phyloP scores from a whole-genome alignment of 2,797 vertebrate species.

The Sebastes nivosus region DNA sequence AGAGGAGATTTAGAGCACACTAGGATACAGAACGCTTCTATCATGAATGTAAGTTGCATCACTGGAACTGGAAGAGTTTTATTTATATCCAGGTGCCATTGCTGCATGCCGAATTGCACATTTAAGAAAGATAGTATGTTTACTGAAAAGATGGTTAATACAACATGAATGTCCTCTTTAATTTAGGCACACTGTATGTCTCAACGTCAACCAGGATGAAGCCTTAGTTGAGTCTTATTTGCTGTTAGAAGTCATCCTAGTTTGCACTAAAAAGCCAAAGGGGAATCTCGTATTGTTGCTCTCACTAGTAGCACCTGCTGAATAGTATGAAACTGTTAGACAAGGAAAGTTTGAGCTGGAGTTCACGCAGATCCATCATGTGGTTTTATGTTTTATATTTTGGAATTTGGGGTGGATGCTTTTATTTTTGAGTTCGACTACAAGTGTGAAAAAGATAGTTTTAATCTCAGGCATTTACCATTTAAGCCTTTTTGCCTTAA shows the following conservation, averaged over 20 bases:
- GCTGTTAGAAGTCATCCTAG: conserved; percentile 24
- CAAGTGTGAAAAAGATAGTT: not conserved
- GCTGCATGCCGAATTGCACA: conserved; percentile 69
- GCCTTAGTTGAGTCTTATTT: conserved; percentile 25
- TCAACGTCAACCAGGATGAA: conserved; percentile 23
- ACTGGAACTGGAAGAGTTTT: conserved; percentile 39
- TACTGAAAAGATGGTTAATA: conserved; percentile 1
- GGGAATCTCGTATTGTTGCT: conserved; percentile 16
- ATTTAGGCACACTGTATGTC: conserved; percentile 1
- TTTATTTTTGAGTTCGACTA: not conserved
- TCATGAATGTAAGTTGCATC: conserved; percentile 37
- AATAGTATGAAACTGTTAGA: conserved; percentile 37
- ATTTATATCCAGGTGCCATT: conserved; percentile 24
- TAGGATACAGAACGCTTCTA: conserved; percentile 12
- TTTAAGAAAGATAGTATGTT: conserved; percentile 4
- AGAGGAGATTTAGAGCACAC: conserved; percentile 14
- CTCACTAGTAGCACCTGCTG: not conserved
- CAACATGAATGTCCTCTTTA: conserved; percentile 55
- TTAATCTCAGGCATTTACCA: conserved; percentile 59
- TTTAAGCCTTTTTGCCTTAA: conserved; percentile 44
- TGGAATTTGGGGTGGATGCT: not conserved
- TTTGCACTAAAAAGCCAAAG: conserved; percentile 62
- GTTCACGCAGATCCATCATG: not conserved
- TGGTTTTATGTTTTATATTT: conserved; percentile 15
- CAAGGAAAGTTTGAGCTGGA: not conserved